Evolutionary conservation across 2,888 invertebrate genomes (phyloP), one percentile per base, ranked within the genome.

Genomic region (Cyclophora punctaria): DNA sequence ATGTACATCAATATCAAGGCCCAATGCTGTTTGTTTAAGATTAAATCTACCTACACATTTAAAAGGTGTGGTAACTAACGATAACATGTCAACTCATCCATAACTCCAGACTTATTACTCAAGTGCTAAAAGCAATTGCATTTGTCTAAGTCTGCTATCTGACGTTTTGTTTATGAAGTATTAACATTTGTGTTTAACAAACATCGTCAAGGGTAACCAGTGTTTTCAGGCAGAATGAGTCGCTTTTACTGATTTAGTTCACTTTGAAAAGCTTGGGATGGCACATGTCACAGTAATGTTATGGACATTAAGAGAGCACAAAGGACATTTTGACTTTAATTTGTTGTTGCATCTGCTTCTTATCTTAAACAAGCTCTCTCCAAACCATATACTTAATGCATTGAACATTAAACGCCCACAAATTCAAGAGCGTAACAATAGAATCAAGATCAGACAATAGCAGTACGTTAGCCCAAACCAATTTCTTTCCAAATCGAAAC

Each of bases 101-200:
- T 58, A 56, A 55, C 42, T 34, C 46, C 51, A 64, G 54, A 51
- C 52, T 60, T 56, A 67, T 74, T 72, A 68, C 71, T 61, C 58
- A 73, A 78, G 70, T 64, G 75, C 72, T 79, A 75, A 80, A 77
- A 81, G 74, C 73, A 63, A 67, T 71, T 69, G 63, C 67, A 66
- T 53, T 63, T 63, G 58, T 63, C 48, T 49, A 50, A 61, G 52
- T 63, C 52, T 56, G 57, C 52, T 64, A 56, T 59, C 53, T 58
- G 59, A 53, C 64, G 64, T 62, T 55, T 64, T 64, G 62, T 72
- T 67, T 61, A 66, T 66, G 63, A 69, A 64, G 58, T 59, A 69
- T 65, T 57, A 71, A 70, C 61, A 70, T 82, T 81, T 78, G 74
- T 67, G 60, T 72, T 72, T 60, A 64, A 69, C 79, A 76, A 79